Evolutionary conservation across 2,888 invertebrate species (phyloP).

Genomic region (Diploptera punctata): DNA sequence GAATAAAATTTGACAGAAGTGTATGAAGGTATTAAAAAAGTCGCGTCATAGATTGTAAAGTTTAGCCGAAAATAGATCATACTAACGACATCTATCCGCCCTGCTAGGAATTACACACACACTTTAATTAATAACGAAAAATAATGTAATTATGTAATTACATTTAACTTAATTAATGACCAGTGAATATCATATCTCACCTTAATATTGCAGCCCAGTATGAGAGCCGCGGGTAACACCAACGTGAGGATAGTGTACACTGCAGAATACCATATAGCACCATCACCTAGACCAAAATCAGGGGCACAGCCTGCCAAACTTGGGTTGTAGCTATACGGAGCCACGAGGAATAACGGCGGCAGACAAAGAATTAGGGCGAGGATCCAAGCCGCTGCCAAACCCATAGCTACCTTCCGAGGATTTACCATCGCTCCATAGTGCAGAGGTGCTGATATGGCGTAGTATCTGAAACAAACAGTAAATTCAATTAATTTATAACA

Average conservation of each 20-base stretch:
- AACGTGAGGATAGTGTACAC: slow-evolving; percentile 70
- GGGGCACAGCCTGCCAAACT: slow-evolving; percentile 71
- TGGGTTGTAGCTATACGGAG: slow-evolving; percentile 62
- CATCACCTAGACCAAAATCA: slow-evolving; percentile 67
- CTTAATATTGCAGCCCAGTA: slow-evolving; percentile 75
- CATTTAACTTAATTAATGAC: too few relatives aligned
- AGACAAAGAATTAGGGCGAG: slow-evolving; percentile 67
- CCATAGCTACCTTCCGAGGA: slow-evolving; percentile 70
- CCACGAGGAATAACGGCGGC: slow-evolving; percentile 67
- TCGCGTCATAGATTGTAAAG: too few relatives aligned
- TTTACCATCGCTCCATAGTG: slow-evolving; percentile 81
- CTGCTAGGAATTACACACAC: too few relatives aligned
- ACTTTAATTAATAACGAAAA: too few relatives aligned
- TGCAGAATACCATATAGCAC: slow-evolving; percentile 69
- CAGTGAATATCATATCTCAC: too few relatives aligned
- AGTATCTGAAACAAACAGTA: too few relatives aligned
- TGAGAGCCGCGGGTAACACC: slow-evolving; percentile 69
- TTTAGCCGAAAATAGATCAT: too few relatives aligned
- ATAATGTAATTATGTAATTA: too few relatives aligned
- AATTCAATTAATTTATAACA: too few relatives aligned
- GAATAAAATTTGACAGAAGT: too few relatives aligned
- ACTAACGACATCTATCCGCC: too few relatives aligned
- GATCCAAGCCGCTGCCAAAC: slow-evolving; percentile 72
- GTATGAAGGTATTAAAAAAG: too few relatives aligned
- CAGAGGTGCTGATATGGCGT: slow-evolving; percentile 79